Evolutionary conservation across 2,888 invertebrate species (phyloP).

Genomic region (Scaptomyza parva): DNA sequence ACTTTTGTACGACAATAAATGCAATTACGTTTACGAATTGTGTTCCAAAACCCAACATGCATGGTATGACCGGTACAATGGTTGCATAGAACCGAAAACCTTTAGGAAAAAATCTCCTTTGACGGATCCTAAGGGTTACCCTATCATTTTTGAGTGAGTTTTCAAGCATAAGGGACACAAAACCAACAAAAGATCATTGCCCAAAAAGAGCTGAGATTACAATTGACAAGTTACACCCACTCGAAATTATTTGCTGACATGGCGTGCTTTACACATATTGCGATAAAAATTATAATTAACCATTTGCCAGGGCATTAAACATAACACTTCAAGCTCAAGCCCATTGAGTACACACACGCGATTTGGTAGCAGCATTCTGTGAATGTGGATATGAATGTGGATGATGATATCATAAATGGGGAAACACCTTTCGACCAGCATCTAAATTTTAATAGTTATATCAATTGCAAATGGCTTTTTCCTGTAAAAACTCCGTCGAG

Average conservation of each 20-base stretch:
- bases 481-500: background rate
- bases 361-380: background rate
- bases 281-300: constrained; percentile 2
- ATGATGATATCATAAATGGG: background rate
- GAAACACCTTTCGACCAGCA: background rate
- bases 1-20: constrained; percentile 69
- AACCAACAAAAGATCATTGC: too few species aligned
- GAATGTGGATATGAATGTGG: background rate
- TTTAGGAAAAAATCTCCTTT: too few species aligned
- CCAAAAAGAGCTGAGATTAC: background rate
- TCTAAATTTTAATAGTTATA: constrained; percentile 1
- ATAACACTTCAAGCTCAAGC: background rate
- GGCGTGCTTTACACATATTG: constrained; percentile 3
- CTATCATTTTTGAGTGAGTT: too few species aligned
- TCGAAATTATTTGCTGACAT: background rate
- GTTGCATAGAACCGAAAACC: too few species aligned
- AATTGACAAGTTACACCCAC: background rate
- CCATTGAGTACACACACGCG: background rate
- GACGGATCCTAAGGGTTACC: too few species aligned
- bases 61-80: background rate
- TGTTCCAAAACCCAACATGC: constrained; percentile 21
- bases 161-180: too few species aligned
- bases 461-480: constrained; percentile 1
- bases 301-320: constrained; percentile 2
- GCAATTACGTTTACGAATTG: constrained; percentile 73